These are phyloP conservation scores for Oryzias curvinotus DNA, from an alignment of 2,113 vertebrate species.

Conservation along the genomic window DNA sequence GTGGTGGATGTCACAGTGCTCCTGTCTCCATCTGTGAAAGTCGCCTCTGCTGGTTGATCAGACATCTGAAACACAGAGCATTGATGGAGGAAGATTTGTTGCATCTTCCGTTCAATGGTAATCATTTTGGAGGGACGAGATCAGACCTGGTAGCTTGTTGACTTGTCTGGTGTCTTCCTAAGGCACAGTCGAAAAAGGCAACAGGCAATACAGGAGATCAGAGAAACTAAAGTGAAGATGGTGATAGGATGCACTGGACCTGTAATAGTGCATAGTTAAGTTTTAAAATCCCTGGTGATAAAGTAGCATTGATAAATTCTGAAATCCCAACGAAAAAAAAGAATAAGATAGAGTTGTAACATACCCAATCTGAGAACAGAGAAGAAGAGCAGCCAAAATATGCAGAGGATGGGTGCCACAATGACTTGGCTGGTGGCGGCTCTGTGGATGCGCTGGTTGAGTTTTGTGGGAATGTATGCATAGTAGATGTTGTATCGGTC, in stretches of 20 bases:
- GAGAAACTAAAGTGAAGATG: slow-evolving; percentile 84
- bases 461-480: slow-evolving; percentile 91
- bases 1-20: slow-evolving; percentile 86
- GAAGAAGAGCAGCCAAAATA: slow-evolving; percentile 98
- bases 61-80: slow-evolving; percentile 80
- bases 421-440: slow-evolving; percentile 90
- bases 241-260: slow-evolving; percentile 85
- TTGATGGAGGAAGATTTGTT: not conserved
- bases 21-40: slow-evolving; percentile 84
- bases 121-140: accelerated
- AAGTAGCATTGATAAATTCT: not conserved
- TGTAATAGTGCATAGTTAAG: slow-evolving; percentile 49
- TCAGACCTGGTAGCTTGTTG: slow-evolving; percentile 85
- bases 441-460: slow-evolving; percentile 87
- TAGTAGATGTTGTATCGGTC: slow-evolving; percentile 99
- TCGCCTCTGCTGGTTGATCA: slow-evolving; percentile 81
- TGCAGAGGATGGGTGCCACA: slow-evolving; percentile 89
- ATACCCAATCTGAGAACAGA: slow-evolving; percentile 89
- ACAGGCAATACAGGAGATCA: slow-evolving; percentile 80
- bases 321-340: no score
- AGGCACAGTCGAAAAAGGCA: slow-evolving; percentile 84
- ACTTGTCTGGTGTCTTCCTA: slow-evolving; percentile 81
- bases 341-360: not conserved
- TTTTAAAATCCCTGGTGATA: not conserved
- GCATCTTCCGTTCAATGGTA: not conserved